These are phyloP conservation scores for Goniozus legneri DNA, from an alignment of 1,140 invertebrate genomes.

Conservation along the genomic window DNA sequence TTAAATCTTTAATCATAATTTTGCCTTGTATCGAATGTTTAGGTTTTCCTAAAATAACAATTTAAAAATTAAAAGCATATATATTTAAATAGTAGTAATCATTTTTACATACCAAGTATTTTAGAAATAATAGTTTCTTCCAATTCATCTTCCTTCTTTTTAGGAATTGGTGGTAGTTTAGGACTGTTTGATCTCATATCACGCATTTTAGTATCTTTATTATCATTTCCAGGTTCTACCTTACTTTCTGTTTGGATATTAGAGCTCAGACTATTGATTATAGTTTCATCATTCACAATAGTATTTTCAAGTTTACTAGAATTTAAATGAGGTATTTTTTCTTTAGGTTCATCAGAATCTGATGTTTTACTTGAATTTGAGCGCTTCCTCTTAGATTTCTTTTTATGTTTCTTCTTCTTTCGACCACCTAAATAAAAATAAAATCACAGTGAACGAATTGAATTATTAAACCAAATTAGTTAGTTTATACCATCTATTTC, in stretches of 20 bases:
- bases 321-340: constrained; percentile 19
- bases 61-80: constrained; percentile 10
- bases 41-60: constrained; percentile 42
- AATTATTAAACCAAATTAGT: background rate
- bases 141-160: constrained; percentile 32
- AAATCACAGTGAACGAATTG: constrained; percentile 6
- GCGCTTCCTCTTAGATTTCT: constrained; percentile 54
- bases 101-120: constrained; percentile 43
- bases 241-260: too few species aligned
- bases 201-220: background rate
- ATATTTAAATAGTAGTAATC: constrained; percentile 11
- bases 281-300: constrained; percentile 13
- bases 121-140: constrained; percentile 47
- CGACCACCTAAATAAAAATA: constrained; percentile 34
- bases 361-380: constrained; percentile 38
- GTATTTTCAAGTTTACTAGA: constrained; percentile 19
- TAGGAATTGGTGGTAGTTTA: constrained; percentile 33
- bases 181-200: constrained; percentile 18
- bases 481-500: constrained; percentile 30
- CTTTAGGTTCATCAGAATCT: constrained; percentile 39
- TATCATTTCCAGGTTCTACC: too few species aligned
- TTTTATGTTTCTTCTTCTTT: constrained; percentile 60
- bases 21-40: constrained; percentile 42
- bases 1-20: constrained; percentile 65
- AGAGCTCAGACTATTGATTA: too few species aligned